Conservation (phyloP, 2,888 invertebrate species). For the Amphipyra berbera region DNA sequence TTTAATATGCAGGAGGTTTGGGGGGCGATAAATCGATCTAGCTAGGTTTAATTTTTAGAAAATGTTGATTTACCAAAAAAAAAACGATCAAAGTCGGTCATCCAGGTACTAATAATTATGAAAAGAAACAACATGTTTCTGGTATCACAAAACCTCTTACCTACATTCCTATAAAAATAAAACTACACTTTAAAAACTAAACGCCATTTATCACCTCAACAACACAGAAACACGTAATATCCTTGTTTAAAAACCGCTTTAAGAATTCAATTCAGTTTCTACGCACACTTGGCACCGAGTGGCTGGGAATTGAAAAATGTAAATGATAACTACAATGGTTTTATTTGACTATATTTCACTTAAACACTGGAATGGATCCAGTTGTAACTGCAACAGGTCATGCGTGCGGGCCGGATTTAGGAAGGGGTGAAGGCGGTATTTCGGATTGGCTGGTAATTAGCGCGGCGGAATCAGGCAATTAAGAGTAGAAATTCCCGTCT, state of each 20-base stretch:
- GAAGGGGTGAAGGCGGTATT: constrained; percentile 56
- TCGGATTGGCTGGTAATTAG: constrained; percentile 2
- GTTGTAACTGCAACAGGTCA: constrained; percentile 81
- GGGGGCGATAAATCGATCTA: no score
- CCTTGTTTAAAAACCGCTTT: constrained; percentile 42
- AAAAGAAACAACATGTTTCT: not conserved
- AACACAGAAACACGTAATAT: constrained; percentile 29
- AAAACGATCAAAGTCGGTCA: no score
- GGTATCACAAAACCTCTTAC: not conserved
- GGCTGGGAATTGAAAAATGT: constrained; percentile 87
- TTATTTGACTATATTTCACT: constrained; percentile 85
- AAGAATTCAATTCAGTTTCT: constrained; percentile 53
- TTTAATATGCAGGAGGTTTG: no score
- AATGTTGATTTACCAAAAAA: no score
- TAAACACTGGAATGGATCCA: constrained; percentile 83
- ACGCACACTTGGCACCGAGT: constrained; percentile 81
- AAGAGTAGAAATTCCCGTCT: no score
- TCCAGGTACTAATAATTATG: no score
- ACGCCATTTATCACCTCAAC: constrained; percentile 6
- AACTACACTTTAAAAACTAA: constrained; percentile 1
- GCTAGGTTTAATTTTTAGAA: no score
- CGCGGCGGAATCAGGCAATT: not conserved
- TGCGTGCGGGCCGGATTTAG: constrained; percentile 66
- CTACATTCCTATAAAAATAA: not conserved
- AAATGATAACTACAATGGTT: constrained; percentile 85